phyloP scores from a whole-genome alignment of 1,140 invertebrate genomes.

The Ceratina japonica region DNA sequence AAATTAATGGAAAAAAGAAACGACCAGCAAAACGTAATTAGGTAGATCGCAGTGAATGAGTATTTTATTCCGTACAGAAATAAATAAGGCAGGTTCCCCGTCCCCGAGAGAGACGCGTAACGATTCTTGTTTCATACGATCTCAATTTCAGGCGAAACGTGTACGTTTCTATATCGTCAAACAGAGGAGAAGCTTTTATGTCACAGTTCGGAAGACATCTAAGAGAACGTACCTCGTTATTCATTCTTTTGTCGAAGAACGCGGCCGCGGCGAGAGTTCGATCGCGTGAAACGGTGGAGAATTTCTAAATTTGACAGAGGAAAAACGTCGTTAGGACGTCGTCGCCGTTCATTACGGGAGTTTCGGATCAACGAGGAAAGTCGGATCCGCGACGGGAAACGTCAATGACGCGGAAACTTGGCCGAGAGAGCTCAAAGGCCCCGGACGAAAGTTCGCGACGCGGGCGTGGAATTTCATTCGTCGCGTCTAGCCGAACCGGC shows the following conservation, averaged over 20 bases:
- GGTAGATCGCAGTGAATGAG: too few relatives aligned
- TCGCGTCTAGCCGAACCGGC: too few relatives aligned
- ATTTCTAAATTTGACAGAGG: background rate
- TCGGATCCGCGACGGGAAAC: background rate
- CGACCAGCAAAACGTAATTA: too few relatives aligned
- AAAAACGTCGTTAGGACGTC: background rate
- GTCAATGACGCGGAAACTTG: constrained; percentile 29
- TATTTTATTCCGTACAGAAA: too few relatives aligned
- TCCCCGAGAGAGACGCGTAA: too few relatives aligned
- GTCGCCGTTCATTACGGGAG: constrained; percentile 23
- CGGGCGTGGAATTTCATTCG: constrained; percentile 2
- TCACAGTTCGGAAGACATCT: background rate
- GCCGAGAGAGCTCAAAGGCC: constrained; percentile 9
- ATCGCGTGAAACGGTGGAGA: background rate
- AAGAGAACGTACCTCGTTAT: background rate
- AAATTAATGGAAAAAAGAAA: too few relatives aligned
- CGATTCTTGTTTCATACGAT: too few relatives aligned
- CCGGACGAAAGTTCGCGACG: background rate
- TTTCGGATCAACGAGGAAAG: background rate
- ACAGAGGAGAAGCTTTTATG: background rate
- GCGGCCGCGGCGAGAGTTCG: too few relatives aligned
- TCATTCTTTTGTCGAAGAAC: background rate
- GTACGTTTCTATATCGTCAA: background rate
- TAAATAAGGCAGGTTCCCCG: too few relatives aligned
- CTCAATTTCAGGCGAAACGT: background rate